Evolutionary conservation across 92 coral and sea anemone genomes (phyloP).

Genomic region (Diadumene lineata): DNA sequence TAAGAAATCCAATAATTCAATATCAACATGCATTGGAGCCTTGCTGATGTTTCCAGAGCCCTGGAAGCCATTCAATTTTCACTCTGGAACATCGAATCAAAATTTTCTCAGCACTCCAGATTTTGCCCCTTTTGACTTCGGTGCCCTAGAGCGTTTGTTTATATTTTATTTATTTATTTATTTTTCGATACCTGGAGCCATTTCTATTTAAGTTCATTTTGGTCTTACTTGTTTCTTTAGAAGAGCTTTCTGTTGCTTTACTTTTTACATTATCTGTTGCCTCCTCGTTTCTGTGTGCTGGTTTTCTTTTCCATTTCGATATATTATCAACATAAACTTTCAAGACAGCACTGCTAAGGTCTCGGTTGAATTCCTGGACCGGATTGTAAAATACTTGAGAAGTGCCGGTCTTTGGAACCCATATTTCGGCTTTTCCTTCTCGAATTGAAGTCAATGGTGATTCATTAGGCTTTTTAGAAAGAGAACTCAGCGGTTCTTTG

Average conservation of each 20-base stretch:
- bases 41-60: no score
- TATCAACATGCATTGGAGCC: no score
- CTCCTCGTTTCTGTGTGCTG: neutral
- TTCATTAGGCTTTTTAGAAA: neutral
- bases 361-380: constrained; percentile 97
- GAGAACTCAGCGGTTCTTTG: neutral
- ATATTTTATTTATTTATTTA: no score
- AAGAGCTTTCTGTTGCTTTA: neutral
- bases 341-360: constrained; percentile 83
- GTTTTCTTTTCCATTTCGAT: constrained; percentile 35
- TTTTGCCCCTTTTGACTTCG: no score
- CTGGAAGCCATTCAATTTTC: no score
- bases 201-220: no score
- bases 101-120: no score
- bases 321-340: constrained; percentile 66
- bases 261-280: neutral
- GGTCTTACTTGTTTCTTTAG: neutral
- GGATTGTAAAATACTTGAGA: constrained; percentile 85
- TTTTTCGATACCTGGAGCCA: no score
- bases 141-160: no score
- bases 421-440: constrained; percentile 95
- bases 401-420: constrained; percentile 62
- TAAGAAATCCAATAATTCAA: no score
- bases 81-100: no score
- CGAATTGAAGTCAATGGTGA: constrained; percentile 35